Percentiles rank a stretch among this genome's conserved stretches.
Evolutionary conservation across 2,797 vertebrate species (phyloP).

Genomic region (Brachymystax lenok): DNA sequence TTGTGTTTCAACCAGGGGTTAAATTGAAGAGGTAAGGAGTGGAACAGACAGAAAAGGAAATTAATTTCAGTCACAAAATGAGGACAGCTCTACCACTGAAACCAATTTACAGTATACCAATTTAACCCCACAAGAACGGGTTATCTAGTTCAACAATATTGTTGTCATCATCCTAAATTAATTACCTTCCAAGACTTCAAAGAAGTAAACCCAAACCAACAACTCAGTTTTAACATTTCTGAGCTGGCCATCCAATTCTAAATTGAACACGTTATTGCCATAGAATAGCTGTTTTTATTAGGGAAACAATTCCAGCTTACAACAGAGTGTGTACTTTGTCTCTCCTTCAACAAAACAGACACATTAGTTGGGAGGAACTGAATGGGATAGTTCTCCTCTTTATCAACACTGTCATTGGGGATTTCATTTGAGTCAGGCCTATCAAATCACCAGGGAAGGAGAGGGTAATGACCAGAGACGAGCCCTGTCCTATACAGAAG

Average conservation of each 20-base stretch:
- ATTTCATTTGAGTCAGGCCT: slow-evolving; percentile 34
- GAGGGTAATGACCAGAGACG: neutral
- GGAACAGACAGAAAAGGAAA: neutral
- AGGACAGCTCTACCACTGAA: neutral
- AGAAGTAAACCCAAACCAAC: neutral
- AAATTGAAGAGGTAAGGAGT: neutral
- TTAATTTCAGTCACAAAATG: neutral
- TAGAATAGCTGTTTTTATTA: neutral
- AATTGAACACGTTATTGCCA: neutral
- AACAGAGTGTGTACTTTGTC: neutral
- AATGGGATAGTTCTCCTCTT: neutral
- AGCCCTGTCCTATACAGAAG: neutral
- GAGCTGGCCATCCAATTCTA: neutral
- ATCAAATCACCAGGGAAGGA: slow-evolving; percentile 16
- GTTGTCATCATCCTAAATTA: neutral
- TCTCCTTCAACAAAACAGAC: neutral
- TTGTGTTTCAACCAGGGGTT: neutral
- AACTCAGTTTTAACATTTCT: neutral
- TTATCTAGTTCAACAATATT: neutral
- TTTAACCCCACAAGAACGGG: neutral
- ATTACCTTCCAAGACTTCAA: neutral
- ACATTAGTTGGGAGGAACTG: neutral
- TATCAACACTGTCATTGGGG: neutral
- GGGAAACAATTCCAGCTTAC: neutral
- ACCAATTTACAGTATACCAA: neutral